Percentiles rank a stretch among this genome's conserved stretches.
phyloP scores from a whole-genome alignment of 2,888 invertebrate species.

The Cactoblastis cactorum region DNA sequence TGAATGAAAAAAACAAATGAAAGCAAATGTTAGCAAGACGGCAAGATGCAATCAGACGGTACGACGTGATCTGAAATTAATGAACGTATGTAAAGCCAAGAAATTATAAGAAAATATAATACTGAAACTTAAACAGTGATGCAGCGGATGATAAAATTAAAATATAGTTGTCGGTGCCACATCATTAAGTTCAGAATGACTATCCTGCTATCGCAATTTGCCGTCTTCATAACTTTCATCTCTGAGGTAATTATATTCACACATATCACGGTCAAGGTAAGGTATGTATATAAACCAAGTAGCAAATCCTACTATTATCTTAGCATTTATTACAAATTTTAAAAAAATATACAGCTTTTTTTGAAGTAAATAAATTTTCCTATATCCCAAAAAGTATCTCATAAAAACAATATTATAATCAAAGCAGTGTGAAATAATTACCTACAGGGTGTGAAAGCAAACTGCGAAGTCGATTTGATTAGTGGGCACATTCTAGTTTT shows the following conservation, averaged over 20 bases:
- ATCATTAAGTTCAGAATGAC: slow-evolving; percentile 53
- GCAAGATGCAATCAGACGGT: slow-evolving; percentile 74
- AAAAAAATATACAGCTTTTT: too few species aligned
- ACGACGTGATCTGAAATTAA: slow-evolving; percentile 66
- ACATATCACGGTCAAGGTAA: too few species aligned
- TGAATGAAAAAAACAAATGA: slow-evolving; percentile 43
- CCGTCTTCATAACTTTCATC: slow-evolving; percentile 63
- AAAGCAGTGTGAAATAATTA: slow-evolving; percentile 25
- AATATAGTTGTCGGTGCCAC: slow-evolving; percentile 73
- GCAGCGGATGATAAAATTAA: slow-evolving; percentile 53
- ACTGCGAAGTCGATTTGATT: slow-evolving; percentile 5
- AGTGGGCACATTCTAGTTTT: slow-evolving; percentile 2
- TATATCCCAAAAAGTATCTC: too few species aligned
- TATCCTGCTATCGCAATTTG: slow-evolving; percentile 64
- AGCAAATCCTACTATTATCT: not conserved
- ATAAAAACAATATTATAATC: not conserved
- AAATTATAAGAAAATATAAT: slow-evolving; percentile 52
- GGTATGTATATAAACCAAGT: too few species aligned
- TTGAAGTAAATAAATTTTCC: too few species aligned
- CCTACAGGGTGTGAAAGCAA: slow-evolving; percentile 19
- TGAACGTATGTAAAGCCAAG: slow-evolving; percentile 53
- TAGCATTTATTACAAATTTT: too few species aligned
- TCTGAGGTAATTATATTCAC: slow-evolving; percentile 21
- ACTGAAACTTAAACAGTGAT: slow-evolving; percentile 58
- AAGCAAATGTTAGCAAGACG: slow-evolving; percentile 74